phyloP scores from a whole-genome alignment of 1,140 invertebrate genomes.

The Delia radicum region DNA sequence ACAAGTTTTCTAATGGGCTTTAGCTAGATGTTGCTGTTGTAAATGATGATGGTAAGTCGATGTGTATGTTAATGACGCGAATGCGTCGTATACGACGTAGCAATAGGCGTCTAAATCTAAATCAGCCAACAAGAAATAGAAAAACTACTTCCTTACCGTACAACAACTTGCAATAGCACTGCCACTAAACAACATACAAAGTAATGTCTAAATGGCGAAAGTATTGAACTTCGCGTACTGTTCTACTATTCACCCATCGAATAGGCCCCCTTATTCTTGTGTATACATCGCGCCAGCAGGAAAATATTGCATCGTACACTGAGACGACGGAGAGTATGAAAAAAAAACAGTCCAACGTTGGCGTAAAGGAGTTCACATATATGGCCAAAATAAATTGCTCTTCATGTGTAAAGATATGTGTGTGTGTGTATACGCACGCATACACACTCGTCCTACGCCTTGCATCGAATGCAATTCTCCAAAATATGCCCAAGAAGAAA shows the following conservation, averaged over 20 bases:
- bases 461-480: not conserved
- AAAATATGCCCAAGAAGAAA: not conserved
- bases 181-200: not conserved
- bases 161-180: not conserved
- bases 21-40: not conserved
- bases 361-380: not conserved
- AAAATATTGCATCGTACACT: not conserved
- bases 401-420: not conserved
- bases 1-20: not conserved
- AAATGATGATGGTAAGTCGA: not conserved
- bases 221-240: slow-evolving; percentile 4
- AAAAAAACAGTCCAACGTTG: not conserved
- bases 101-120: not conserved
- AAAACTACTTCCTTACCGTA: slow-evolving; percentile 8
- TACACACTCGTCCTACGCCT: not conserved
- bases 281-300: not conserved
- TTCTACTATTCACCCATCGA: not conserved
- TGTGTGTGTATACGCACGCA: not conserved
- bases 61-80: not conserved
- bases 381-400: not conserved
- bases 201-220: not conserved
- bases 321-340: not conserved
- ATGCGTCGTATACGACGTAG: slow-evolving; percentile 10
- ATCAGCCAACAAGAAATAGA: not conserved
- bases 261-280: not conserved